Evolutionary conservation across 2,113 vertebrate genomes (phyloP).

Genomic region (Tychaedon coryphoeus): DNA sequence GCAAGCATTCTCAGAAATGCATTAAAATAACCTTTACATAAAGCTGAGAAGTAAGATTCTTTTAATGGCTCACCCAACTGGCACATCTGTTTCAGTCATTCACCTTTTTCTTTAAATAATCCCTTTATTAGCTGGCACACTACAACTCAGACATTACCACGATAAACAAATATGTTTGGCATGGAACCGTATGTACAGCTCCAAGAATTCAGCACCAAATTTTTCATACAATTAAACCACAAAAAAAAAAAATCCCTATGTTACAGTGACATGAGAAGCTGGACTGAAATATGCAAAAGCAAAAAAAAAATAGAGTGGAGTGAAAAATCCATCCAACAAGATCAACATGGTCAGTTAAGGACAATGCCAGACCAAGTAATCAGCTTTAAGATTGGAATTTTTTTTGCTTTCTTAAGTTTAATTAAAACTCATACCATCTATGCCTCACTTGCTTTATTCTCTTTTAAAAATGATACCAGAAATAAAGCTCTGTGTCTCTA

Average conservation of each 20-base stretch:
- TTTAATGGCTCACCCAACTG: conserved; percentile 60
- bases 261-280: conserved; percentile 16
- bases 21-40: conserved; percentile 62
- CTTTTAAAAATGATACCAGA: neutral
- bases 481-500: neutral
- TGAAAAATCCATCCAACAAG: neutral
- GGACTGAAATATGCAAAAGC: neutral
- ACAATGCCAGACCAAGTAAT: neutral
- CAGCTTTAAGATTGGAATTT: neutral
- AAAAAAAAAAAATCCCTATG: neutral
- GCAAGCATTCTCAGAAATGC: conserved; percentile 40
- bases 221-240: conserved; percentile 51
- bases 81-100: conserved; percentile 73
- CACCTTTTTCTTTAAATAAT: conserved; percentile 72
- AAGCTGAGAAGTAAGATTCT: conserved; percentile 43
- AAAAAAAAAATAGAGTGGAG: neutral
- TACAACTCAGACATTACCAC: conserved; percentile 70
- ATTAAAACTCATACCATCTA: neutral
- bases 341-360: neutral
- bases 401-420: neutral
- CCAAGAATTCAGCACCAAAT: conserved; percentile 51
- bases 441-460: neutral
- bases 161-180: conserved; percentile 75
- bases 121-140: conserved; percentile 71
- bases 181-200: conserved; percentile 43